Evolutionary conservation across 2,113 vertebrate species (phyloP).

Genomic region (Siniperca chuatsi): DNA sequence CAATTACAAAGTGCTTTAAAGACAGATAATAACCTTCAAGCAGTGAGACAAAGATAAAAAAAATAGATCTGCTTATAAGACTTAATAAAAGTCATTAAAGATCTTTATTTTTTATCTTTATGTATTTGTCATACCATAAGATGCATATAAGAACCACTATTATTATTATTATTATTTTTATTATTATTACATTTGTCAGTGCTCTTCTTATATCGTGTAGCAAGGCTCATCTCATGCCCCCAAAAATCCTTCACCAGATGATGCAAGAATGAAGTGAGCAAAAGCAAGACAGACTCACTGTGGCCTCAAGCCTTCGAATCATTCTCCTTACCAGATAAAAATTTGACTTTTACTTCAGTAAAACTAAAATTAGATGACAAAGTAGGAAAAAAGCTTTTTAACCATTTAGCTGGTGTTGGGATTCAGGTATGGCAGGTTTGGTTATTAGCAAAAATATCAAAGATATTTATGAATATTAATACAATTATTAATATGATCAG

Average conservation of each 20-base stretch:
- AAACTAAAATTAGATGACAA: slow-evolving; percentile 13
- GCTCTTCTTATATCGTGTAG: background rate
- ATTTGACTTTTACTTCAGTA: slow-evolving; percentile 12
- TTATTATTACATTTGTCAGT: slow-evolving; percentile 10
- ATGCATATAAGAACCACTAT: background rate
- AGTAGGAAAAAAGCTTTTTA: background rate
- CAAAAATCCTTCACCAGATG: slow-evolving; percentile 45
- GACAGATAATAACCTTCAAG: background rate
- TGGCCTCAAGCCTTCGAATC: slow-evolving; percentile 30
- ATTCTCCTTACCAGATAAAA: slow-evolving; percentile 6
- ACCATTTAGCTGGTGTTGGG: background rate
- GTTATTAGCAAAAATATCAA: too few species aligned
- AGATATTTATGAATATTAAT: too few species aligned
- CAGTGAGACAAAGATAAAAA: background rate
- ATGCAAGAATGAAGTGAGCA: slow-evolving; percentile 70
- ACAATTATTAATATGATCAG: too few species aligned
- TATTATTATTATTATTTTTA: too few species aligned
- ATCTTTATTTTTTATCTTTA: background rate
- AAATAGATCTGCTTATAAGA: background rate
- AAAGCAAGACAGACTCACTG: slow-evolving; percentile 50
- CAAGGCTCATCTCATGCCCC: background rate
- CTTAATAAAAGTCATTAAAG: background rate
- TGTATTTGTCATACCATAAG: background rate
- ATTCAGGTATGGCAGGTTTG: too few species aligned
- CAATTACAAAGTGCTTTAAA: background rate